These are phyloP conservation scores for Chrysogorgia sp. DNA, from an alignment of 92 coral and sea anemone genomes.

Conservation along the genomic window DNA sequence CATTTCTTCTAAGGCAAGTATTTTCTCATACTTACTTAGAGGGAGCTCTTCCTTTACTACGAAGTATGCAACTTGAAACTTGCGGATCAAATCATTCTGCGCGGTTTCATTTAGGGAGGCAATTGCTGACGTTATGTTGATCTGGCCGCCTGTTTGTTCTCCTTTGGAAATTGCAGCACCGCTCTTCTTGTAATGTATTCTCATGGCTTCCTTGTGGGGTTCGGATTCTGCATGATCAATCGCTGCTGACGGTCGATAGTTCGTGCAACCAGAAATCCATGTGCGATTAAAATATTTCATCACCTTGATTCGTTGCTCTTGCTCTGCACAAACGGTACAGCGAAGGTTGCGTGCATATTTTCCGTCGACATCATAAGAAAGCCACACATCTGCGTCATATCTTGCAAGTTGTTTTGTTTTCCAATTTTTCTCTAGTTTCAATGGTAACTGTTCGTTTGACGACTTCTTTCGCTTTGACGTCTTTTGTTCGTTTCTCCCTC, in stretches of 20 bases:
- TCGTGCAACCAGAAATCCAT: constrained; percentile 6
- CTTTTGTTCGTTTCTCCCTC: no score
- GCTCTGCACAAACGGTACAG: no score
- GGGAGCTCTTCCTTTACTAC: constrained; percentile 5
- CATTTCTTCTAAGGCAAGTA: constrained; percentile 6
- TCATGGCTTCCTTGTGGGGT: constrained; percentile 4
- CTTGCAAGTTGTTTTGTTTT: no score
- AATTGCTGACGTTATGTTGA: constrained; percentile 1
- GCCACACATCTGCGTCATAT: no score
- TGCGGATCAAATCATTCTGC: constrained; percentile 7
- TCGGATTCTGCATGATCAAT: constrained; percentile 6
- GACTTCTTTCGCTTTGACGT: no score
- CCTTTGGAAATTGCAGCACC: neutral
- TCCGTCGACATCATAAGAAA: no score
- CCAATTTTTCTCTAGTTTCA: no score
- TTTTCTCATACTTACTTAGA: neutral
- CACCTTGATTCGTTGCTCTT: no score
- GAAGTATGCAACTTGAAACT: constrained; percentile 12
- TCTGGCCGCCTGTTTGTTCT: neutral
- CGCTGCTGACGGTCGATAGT: neutral
- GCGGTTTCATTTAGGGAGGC: constrained; percentile 3
- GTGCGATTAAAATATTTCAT: no score
- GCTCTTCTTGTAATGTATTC: neutral
- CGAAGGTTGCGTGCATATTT: no score
- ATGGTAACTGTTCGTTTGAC: no score